phyloP scores from a whole-genome alignment of 2,113 vertebrate genomes.

The Varanus komodoensis region DNA sequence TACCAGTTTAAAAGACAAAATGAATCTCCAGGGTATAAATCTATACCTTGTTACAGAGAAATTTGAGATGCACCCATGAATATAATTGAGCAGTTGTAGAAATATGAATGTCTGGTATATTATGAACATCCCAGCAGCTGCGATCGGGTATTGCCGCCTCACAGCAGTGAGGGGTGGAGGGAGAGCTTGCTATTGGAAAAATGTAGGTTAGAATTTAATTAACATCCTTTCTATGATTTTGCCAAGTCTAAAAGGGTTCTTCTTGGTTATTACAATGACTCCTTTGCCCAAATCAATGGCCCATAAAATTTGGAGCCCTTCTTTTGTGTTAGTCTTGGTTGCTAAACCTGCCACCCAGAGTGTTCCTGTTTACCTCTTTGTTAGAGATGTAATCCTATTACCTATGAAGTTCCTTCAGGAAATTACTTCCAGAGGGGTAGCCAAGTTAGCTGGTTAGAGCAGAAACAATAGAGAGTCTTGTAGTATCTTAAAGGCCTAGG shows the following conservation, averaged over 20 bases:
- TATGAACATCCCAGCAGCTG: neutral
- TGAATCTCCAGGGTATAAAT: neutral
- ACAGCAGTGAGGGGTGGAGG: neutral
- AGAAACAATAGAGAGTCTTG: neutral
- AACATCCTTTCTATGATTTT: conserved; percentile 21
- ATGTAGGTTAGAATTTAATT: conserved; percentile 15
- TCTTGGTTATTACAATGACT: conserved; percentile 7
- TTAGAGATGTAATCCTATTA: conserved; percentile 31
- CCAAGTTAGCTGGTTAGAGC: neutral
- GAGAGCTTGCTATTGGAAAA: neutral
- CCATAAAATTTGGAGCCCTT: conserved; percentile 8
- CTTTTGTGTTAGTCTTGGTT: neutral
- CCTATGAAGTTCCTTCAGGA: conserved; percentile 29
- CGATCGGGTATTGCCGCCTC: neutral
- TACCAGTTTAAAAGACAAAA: neutral
- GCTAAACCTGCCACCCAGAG: conserved; percentile 27
- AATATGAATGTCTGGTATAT: neutral
- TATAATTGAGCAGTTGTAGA: neutral
- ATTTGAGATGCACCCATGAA: neutral
- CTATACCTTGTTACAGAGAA: neutral
- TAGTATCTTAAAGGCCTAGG: neutral
- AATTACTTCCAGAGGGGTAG: conserved; percentile 16
- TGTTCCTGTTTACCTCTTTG: conserved; percentile 11
- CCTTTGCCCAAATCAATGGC: conserved; percentile 1
- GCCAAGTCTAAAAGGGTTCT: neutral